A percentile compares a stretch with the other conserved stretches of the same genome.
Evolutionary conservation across 2,797 vertebrate species (phyloP).

Genomic region (Chaenodraco wilsoni): DNA sequence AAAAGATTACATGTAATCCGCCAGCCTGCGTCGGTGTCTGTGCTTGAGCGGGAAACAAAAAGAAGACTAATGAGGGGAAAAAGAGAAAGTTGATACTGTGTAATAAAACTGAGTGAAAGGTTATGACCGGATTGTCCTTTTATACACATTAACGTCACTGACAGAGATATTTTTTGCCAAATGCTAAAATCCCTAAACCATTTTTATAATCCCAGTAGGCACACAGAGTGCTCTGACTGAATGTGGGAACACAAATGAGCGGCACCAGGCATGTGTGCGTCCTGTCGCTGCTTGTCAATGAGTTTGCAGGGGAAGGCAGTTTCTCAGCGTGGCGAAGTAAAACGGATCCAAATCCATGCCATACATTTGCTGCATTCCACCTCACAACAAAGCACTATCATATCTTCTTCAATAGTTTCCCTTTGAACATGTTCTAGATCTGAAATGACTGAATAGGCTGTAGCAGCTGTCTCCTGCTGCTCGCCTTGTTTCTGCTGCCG

Average conservation of each 20-base stretch:
- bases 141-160: conserved; percentile 33
- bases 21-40: conserved; percentile 38
- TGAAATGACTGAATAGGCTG: conserved; percentile 42
- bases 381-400: conserved; percentile 29
- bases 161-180: conserved; percentile 10
- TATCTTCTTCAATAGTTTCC: conserved; percentile 20
- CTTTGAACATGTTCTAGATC: conserved; percentile 46
- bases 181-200: conserved; percentile 46
- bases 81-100: conserved; percentile 20
- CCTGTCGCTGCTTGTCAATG: conserved; percentile 39
- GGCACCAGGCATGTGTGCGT: conserved; percentile 21
- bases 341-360: conserved; percentile 15
- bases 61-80: conserved; percentile 47
- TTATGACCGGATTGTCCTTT: conserved; percentile 18
- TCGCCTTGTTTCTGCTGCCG: conserved; percentile 36
- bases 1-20: conserved; percentile 63
- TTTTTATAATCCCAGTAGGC: conserved; percentile 58
- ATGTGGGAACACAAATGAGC: conserved; percentile 43
- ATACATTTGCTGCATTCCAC: conserved; percentile 24
- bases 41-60: conserved; percentile 30
- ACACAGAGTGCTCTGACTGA: conserved; percentile 50
- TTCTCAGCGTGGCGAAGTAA: conserved; percentile 19
- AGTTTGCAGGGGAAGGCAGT: conserved; percentile 28
- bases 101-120: conserved; percentile 33
- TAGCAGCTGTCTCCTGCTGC: conserved; percentile 15